Evolutionary conservation across 2,113 vertebrate species (phyloP).

Genomic region (Spheniscus mendiculus): DNA sequence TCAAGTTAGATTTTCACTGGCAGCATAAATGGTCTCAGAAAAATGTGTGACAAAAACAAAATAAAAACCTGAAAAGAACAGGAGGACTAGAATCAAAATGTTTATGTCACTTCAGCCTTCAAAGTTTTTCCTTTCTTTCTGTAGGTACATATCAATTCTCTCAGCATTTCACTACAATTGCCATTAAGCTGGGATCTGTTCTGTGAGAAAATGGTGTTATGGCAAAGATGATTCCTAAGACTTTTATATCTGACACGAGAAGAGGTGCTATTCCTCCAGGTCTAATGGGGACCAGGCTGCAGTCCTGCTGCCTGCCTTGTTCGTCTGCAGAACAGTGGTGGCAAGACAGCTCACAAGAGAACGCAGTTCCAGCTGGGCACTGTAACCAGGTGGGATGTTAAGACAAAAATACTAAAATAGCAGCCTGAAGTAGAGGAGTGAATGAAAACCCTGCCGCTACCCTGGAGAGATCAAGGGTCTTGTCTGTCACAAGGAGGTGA

Average conservation of each 20-base stretch:
- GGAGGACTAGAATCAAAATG: background rate
- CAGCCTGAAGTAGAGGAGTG: background rate
- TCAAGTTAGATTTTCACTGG: background rate
- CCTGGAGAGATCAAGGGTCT: background rate
- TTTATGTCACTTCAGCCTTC: background rate
- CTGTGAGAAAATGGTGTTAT: background rate
- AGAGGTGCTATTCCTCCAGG: background rate
- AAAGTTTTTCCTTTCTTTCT: background rate
- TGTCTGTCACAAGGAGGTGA: background rate
- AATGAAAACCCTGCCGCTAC: background rate
- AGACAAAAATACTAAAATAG: background rate
- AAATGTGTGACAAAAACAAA: background rate
- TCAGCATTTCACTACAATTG: background rate
- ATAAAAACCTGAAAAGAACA: background rate
- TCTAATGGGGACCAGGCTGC: background rate
- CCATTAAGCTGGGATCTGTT: background rate
- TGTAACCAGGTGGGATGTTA: background rate
- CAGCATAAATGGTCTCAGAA: background rate
- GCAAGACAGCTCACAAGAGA: background rate
- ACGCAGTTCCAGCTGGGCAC: background rate
- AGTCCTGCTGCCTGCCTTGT: background rate
- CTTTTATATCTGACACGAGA: background rate
- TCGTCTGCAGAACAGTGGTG: background rate
- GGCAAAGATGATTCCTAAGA: background rate
- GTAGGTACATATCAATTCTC: background rate